Conservation (phyloP, 2,888 invertebrate genomes). For the Junonia oenone region DNA sequence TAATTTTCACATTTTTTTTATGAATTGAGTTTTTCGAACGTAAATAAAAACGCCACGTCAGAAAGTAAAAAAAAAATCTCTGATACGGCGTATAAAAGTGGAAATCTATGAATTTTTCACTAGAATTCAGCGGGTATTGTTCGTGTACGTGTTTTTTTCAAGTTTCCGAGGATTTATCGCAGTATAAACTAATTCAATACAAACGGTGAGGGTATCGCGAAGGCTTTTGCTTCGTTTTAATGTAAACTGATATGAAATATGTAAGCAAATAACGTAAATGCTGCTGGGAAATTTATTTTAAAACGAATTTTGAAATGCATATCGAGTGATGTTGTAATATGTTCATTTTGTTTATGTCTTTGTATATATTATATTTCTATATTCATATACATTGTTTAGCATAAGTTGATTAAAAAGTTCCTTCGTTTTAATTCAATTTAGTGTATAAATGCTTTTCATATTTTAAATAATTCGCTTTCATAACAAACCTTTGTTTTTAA, state of each 20-base stretch:
- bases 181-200: conserved; percentile 21
- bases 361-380: too few species aligned
- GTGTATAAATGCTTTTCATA: too few species aligned
- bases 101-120: conserved; percentile 30
- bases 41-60: conserved; percentile 19
- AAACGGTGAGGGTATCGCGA: conserved; percentile 1
- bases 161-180: conserved; percentile 14
- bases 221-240: conserved; percentile 1
- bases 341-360: neutral
- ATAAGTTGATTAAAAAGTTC: too few species aligned
- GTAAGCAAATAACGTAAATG: neutral
- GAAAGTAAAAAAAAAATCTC: conserved; percentile 9
- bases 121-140: conserved; percentile 26
- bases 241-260: conserved; percentile 3
- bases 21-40: conserved; percentile 17
- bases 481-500: too few species aligned
- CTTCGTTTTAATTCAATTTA: too few species aligned
- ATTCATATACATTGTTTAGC: too few species aligned
- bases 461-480: too few species aligned
- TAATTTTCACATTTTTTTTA: conserved; percentile 20
- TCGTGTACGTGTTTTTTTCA: conserved; percentile 23
- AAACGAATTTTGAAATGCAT: neutral
- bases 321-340: neutral
- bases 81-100: conserved; percentile 19
- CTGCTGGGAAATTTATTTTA: neutral